Conservation (phyloP, 2,113 vertebrate genomes). For the Dipodomys stephensi region DNA sequence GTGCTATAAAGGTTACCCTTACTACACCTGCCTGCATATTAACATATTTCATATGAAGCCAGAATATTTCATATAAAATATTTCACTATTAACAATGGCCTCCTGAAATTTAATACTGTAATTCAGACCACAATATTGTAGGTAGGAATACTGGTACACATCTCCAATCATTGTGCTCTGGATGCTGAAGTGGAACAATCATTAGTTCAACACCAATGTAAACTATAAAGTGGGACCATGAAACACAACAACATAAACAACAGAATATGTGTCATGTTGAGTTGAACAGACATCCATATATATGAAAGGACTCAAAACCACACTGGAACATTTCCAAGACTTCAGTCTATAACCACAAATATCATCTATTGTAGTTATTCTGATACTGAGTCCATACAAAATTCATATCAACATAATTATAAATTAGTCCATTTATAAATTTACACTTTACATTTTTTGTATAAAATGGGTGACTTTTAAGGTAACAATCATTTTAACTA, state of each 20-base stretch:
- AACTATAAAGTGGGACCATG: no score
- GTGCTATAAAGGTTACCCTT: background rate
- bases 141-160: no score
- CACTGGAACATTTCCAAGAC: background rate
- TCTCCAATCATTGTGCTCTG: no score
- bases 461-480: background rate
- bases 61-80: background rate
- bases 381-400: background rate
- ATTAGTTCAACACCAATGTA: no score
- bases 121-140: background rate
- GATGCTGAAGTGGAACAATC: no score
- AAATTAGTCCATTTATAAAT: no score
- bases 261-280: background rate
- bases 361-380: background rate
- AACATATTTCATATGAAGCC: background rate
- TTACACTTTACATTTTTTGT: background rate
- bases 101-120: background rate
- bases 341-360: background rate
- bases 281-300: background rate
- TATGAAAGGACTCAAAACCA: background rate
- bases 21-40: rapidly evolving
- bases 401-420: no score
- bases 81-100: background rate
- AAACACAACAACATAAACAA: no score
- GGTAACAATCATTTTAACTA: background rate